Conservation (phyloP, 1,140 invertebrate species). For the Eufriesea mexicana region DNA sequence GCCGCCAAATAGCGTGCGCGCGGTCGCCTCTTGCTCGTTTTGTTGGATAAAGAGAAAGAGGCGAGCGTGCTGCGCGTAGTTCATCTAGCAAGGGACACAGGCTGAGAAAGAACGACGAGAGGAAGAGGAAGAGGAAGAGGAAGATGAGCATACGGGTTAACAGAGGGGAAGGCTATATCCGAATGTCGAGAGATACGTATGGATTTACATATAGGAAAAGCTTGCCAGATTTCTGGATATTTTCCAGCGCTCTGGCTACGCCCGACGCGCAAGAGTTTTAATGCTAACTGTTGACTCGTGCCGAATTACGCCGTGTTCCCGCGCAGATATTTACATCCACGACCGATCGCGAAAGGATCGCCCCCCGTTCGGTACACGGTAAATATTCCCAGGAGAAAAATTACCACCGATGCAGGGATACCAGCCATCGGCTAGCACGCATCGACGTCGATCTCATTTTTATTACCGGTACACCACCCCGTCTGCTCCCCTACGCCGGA, state of each 20-base stretch:
- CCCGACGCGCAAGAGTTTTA: slow-evolving; percentile 5
- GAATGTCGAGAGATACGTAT: slow-evolving; percentile 35
- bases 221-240: slow-evolving; percentile 45
- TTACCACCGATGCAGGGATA: background rate
- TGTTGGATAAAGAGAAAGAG: slow-evolving; percentile 45
- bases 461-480: background rate
- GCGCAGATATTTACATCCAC: no score
- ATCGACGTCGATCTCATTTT: background rate
- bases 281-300: slow-evolving; percentile 32
- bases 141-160: background rate
- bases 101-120: slow-evolving; percentile 25
- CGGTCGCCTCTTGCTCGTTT: slow-evolving; percentile 38
- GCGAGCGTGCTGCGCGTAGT: slow-evolving; percentile 33
- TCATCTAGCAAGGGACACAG: background rate
- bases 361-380: background rate
- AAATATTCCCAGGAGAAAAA: background rate
- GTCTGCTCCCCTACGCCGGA: background rate
- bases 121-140: background rate
- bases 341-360: background rate
- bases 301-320: background rate
- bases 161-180: background rate
- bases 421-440: background rate
- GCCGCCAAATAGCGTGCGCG: slow-evolving; percentile 55
- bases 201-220: slow-evolving; percentile 51
- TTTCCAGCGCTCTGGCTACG: slow-evolving; percentile 43